phyloP scores from a whole-genome alignment of 2,113 vertebrate species.

The Orientallactaga bullata region DNA sequence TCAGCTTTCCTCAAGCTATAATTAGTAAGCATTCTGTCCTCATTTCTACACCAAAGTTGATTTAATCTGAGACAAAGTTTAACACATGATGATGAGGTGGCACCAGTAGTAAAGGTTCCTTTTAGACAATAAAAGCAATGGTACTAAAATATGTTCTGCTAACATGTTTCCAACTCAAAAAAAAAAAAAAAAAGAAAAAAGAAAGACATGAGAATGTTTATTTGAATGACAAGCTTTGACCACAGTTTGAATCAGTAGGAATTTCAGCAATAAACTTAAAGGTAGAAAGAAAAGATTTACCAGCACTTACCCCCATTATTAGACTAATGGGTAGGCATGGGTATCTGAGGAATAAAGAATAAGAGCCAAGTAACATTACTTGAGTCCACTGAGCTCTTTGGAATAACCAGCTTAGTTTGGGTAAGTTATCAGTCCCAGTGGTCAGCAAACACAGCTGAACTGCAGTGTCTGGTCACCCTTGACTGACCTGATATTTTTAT shows the following conservation, averaged over 20 bases:
- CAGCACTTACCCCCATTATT: background rate
- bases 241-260: conserved; percentile 44
- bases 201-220: background rate
- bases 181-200: background rate
- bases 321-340: background rate
- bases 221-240: background rate
- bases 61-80: conserved; percentile 84
- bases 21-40: conserved; percentile 83
- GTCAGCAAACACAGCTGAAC: background rate
- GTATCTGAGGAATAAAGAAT: background rate
- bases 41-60: conserved; percentile 85
- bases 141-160: conserved; percentile 82
- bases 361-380: background rate
- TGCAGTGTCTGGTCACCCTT: background rate
- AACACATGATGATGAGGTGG: conserved; percentile 80
- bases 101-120: conserved; percentile 75
- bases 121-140: conserved; percentile 80
- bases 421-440: background rate
- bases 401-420: conserved; percentile 21
- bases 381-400: background rate
- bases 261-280: conserved; percentile 34
- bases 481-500: conserved; percentile 24
- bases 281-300: background rate
- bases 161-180: conserved; percentile 68
- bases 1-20: conserved; percentile 82